Conservation (phyloP, 2,888 invertebrate species). For the Dugesia japonica region DNA sequence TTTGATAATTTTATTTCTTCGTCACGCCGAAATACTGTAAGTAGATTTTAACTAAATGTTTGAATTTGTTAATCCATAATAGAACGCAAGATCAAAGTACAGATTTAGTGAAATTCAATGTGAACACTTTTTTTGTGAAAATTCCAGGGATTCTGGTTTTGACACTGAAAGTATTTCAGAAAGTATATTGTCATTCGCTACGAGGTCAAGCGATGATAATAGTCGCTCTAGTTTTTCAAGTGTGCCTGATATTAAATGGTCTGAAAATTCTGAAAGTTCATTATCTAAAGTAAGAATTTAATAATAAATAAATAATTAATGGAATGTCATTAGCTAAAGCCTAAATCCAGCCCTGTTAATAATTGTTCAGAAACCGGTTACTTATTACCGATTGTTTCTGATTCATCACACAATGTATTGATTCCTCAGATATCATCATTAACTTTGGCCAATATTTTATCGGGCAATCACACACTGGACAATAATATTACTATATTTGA, state of each 20-base stretch:
- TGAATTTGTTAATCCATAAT: too few relatives aligned
- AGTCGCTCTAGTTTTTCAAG: neutral
- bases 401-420: neutral
- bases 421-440: neutral
- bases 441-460: slow-evolving; percentile 1
- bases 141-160: neutral
- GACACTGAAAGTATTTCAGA: neutral
- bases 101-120: too few relatives aligned
- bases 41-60: neutral
- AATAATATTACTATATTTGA: slow-evolving; percentile 17
- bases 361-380: slow-evolving; percentile 7
- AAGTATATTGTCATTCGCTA: neutral
- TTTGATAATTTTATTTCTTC: neutral
- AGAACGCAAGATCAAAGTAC: too few relatives aligned
- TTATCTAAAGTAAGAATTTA: neutral
- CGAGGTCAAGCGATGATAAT: neutral
- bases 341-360: neutral
- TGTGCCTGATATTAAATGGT: neutral
- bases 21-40: neutral
- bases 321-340: neutral
- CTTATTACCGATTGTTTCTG: neutral
- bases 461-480: neutral
- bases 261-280: neutral
- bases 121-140: too few relatives aligned
- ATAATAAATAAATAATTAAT: neutral